A percentile compares a stretch with the other conserved stretches of the same genome.
Conservation (phyloP, 2,888 invertebrate species). For the Notocelia uddmanniana region DNA sequence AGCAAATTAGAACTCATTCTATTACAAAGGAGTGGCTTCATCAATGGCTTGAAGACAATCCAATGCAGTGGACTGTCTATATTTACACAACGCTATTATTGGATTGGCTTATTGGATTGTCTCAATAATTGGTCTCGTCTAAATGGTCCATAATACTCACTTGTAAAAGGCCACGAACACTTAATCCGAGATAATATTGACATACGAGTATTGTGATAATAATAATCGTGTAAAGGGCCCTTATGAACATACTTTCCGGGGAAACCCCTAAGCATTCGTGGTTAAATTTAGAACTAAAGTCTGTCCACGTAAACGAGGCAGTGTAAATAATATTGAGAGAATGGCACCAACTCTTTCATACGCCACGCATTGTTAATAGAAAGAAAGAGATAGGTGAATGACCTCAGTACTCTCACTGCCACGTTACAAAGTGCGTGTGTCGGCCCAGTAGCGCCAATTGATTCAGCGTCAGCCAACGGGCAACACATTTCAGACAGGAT, state of each 20-base stretch:
- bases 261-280: slow-evolving; percentile 8
- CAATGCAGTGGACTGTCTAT: too few species aligned
- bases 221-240: too few species aligned
- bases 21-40: too few species aligned
- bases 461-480: not conserved
- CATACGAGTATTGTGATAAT: too few species aligned
- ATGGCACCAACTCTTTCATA: not conserved
- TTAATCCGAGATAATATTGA: too few species aligned
- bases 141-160: too few species aligned
- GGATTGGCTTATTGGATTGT: too few species aligned
- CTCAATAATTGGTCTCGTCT: too few species aligned
- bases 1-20: too few species aligned
- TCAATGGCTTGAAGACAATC: too few species aligned
- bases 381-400: not conserved
- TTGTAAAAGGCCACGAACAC: too few species aligned
- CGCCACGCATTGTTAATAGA: not conserved
- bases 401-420: not conserved
- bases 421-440: not conserved
- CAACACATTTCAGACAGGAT: slow-evolving; percentile 17
- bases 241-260: not conserved
- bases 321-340: not conserved
- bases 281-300: slow-evolving; percentile 20
- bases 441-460: slow-evolving; percentile 9
- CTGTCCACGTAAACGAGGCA: not conserved
- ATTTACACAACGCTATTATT: too few species aligned